Conservation (phyloP, 1,140 invertebrate species). For the Triops longicaudatus region DNA sequence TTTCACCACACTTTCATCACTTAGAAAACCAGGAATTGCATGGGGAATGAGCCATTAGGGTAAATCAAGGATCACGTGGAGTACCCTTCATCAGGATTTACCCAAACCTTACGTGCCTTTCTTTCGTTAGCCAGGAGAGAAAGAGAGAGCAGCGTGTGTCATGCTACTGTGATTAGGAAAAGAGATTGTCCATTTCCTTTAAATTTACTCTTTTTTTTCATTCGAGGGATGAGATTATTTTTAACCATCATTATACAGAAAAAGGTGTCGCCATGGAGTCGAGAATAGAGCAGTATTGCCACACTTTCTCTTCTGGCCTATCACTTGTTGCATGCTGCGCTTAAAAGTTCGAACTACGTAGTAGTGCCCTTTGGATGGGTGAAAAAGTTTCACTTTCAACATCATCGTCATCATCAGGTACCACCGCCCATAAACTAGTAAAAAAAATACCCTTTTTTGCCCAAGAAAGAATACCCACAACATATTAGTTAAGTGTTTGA, state of each 20-base stretch:
- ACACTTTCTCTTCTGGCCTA: constrained; percentile 10
- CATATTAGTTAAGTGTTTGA: constrained; percentile 3
- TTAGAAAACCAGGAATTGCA: not conserved
- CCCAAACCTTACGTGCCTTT: not conserved
- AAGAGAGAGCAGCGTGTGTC: not conserved
- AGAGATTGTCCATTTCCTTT: constrained; percentile 1
- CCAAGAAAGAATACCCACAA: not conserved
- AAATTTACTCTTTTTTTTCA: not conserved
- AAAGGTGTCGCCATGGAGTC: not conserved
- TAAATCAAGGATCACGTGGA: not conserved
- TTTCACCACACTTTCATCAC: not conserved
- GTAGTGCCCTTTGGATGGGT: not conserved
- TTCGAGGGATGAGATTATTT: not conserved
- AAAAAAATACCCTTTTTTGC: not conserved
- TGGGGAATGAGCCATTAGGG: not conserved
- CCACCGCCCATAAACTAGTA: not conserved
- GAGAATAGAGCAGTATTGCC: constrained; percentile 7
- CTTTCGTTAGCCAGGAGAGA: not conserved
- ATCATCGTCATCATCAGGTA: not conserved
- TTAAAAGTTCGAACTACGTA: not conserved
- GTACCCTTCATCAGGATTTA: not conserved
- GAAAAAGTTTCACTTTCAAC: constrained; percentile 8
- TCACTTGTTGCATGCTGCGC: not conserved
- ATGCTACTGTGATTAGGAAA: not conserved
- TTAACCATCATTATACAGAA: constrained; percentile 1